These are phyloP conservation scores for Tinamus major DNA, from an alignment of 2,797 vertebrate species.

Conservation along the genomic window DNA sequence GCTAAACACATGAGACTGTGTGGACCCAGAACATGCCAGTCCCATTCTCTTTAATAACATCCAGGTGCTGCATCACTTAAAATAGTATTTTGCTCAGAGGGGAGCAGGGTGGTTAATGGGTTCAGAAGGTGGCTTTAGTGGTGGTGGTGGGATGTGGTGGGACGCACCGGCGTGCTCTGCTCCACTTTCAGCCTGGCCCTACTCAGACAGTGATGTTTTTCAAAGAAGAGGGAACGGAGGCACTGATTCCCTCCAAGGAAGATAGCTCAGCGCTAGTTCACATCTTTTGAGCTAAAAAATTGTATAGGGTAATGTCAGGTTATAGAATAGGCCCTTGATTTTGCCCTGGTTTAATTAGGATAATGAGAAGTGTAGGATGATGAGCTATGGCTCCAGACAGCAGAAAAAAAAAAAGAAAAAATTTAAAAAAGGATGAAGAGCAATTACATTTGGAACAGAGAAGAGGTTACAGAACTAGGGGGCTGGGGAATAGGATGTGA, in stretches of 20 bases:
- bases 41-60: background rate
- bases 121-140: background rate
- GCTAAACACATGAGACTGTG: background rate
- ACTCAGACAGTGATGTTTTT: background rate
- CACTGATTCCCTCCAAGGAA: background rate
- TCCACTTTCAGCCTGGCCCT: background rate
- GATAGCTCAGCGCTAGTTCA: constrained; percentile 26
- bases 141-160: background rate
- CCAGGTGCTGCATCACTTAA: background rate
- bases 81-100: background rate
- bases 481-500: constrained; percentile 45
- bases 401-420: background rate
- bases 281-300: constrained; percentile 42
- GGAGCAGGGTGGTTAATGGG: background rate
- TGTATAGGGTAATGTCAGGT: constrained; percentile 44
- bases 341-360: constrained; percentile 71
- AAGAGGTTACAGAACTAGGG: constrained; percentile 4
- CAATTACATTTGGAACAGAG: constrained; percentile 70
- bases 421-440: constrained; percentile 42
- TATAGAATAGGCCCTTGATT: constrained; percentile 60
- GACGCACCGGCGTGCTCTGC: background rate
- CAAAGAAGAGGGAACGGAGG: background rate
- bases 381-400: constrained; percentile 58
- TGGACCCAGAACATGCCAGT: background rate
- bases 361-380: constrained; percentile 68